Conservation (phyloP, 2,113 vertebrate species). For the Monopterus albus region DNA sequence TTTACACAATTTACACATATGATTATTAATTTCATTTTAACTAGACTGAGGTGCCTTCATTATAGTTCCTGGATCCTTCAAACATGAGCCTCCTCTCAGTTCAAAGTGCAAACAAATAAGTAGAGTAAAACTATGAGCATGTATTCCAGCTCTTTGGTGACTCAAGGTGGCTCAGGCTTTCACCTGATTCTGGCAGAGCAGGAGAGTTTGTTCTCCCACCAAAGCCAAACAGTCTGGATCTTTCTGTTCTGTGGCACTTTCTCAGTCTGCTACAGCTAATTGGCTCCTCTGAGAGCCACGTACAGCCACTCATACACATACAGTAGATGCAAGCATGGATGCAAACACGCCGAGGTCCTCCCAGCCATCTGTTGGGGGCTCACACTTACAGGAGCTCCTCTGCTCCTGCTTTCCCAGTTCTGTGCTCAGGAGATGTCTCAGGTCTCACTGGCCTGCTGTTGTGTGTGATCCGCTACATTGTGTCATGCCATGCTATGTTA, state of each 20-base stretch:
- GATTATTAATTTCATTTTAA: too few species aligned
- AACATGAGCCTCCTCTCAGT: background rate
- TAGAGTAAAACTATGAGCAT: background rate
- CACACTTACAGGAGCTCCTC: constrained; percentile 51
- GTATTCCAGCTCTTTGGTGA: constrained; percentile 8
- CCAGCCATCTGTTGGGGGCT: constrained; percentile 58
- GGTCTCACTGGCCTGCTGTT: constrained; percentile 38
- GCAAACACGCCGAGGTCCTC: constrained; percentile 45
- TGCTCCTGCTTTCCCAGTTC: constrained; percentile 68
- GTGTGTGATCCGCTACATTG: constrained; percentile 30
- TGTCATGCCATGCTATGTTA: constrained; percentile 16
- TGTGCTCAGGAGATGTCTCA: constrained; percentile 79
- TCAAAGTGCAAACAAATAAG: background rate
- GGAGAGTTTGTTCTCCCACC: constrained; percentile 2
- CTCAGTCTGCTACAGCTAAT: constrained; percentile 70
- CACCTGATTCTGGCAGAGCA: constrained; percentile 27
- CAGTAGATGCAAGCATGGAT: constrained; percentile 11
- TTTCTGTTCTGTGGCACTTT: constrained; percentile 24
- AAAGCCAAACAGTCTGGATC: constrained; percentile 47
- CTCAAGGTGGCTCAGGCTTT: constrained; percentile 29
- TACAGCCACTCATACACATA: constrained; percentile 12
- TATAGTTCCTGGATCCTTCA: background rate
- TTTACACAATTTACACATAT: too few species aligned
- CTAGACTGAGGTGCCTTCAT: background rate
- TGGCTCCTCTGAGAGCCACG: constrained; percentile 70